Evolutionary conservation across 2,797 vertebrate species (phyloP).

Genomic region (Poeciliopsis gracilis): DNA sequence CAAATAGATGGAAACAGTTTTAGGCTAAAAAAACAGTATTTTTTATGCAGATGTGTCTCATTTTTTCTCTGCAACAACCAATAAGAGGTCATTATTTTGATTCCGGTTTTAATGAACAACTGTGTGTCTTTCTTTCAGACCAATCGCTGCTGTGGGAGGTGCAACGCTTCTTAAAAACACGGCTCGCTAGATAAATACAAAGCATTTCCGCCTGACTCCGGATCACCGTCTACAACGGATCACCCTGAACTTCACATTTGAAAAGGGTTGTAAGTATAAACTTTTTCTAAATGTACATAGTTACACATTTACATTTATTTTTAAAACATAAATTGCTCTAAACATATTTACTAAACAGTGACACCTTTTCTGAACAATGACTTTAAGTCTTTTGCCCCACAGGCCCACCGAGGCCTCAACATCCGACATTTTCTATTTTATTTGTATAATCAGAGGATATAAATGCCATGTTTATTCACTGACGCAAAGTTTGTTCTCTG

Average conservation of each 20-base stretch:
- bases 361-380: not conserved
- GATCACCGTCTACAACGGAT: conserved; percentile 29
- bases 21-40: not conserved
- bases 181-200: conserved; percentile 56
- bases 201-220: conserved; percentile 57
- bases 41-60: not conserved
- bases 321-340: not conserved
- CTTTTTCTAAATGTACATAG: not conserved
- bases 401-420: not conserved
- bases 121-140: conserved; percentile 66
- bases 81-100: conserved; percentile 53
- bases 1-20: not conserved
- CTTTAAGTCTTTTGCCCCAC: conserved; percentile 1
- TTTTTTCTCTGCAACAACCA: conserved; percentile 42
- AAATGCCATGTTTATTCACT: not conserved
- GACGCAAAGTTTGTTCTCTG: not conserved
- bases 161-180: conserved; percentile 61
- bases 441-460: not conserved
- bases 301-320: not conserved
- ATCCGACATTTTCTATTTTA: not conserved
- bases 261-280: conserved; percentile 53
- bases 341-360: not conserved
- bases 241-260: conserved; percentile 19
- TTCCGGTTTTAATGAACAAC: conserved; percentile 38
- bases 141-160: conserved; percentile 78